Base-by-base conservation (phyloP, 2,888 invertebrate genomes). In the Ernsta delagoae region DNA sequence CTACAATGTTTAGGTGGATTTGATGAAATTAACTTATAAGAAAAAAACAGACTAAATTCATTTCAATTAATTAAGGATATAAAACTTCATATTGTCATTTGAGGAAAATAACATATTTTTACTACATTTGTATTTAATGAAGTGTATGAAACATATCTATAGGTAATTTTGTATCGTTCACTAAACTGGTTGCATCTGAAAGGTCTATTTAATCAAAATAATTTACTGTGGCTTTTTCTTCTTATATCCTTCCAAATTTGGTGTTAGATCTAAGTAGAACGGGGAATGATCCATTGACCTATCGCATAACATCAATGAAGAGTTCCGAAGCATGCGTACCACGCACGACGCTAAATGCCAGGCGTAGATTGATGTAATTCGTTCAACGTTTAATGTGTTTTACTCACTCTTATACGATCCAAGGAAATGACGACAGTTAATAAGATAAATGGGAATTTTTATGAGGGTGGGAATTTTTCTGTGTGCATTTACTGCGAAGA, bases 311-410 rank as follows among this genome's bases (percentile, higher is more conserved):
- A 83, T 79, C 81, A 81, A 75, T 75, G 78, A 75, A 78, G 75
- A 73, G 75, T 76, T 73, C 75, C 75, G 75, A 82, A 80, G 81
- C 82, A 82, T 83, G 84, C 80, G 82, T 84, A 77, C 79, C 82
- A 80, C 82, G 83, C 81, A 79, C 85, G 75, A 73, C 73, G 70
- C 71, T 71, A 70, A 70, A 72, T 70, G 73, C 59, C 72, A 75
- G 75, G 77, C 75, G 74, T 78, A 73, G 68, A 70, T 69, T 64
- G 16, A 54, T 43, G 63, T 64, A 69, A 69, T 69, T 69, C 69
- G 63, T 69, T 69, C 64, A 69, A 64, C 53, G 43, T 69, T 69
- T 69, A 63, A 69, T 59, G 64, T 69, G 64, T 43, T 45, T 69
- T 69, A 43, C 59, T 43, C 53, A 59, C n/a, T 12, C 39, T 59